phyloP scores from a whole-genome alignment of 2,888 invertebrate species.

The Drosophila algonquin region DNA sequence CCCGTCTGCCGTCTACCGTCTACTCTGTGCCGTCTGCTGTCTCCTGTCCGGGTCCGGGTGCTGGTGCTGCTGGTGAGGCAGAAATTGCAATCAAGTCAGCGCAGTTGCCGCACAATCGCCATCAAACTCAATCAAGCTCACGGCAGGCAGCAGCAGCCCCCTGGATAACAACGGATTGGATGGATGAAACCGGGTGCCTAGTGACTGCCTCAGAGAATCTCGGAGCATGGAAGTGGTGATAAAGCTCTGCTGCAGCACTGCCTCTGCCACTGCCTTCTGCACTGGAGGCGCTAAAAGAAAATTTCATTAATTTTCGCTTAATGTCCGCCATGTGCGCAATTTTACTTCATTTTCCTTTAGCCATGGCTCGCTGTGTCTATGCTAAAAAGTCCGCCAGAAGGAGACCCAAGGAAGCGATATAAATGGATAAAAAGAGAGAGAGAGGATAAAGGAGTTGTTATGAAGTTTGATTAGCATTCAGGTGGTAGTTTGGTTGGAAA shows the following conservation, averaged over 20 bases:
- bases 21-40: slow-evolving; percentile 4
- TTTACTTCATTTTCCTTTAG: slow-evolving; percentile 54
- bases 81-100: slow-evolving; percentile 73
- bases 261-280: slow-evolving; percentile 19
- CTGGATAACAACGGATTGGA: slow-evolving; percentile 50
- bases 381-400: slow-evolving; percentile 33
- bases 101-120: slow-evolving; percentile 74
- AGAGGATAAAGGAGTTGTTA: slow-evolving; percentile 12
- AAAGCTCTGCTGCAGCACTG: slow-evolving; percentile 31
- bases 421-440: slow-evolving; percentile 9
- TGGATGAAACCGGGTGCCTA: slow-evolving; percentile 36
- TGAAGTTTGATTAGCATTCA: slow-evolving; percentile 37
- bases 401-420: neutral
- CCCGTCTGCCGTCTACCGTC: too few relatives aligned
- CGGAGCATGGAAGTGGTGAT: slow-evolving; percentile 25
- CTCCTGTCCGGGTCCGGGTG: slow-evolving; percentile 6
- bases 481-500: neutral
- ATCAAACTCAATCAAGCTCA: slow-evolving; percentile 78
- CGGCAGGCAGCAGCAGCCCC: slow-evolving; percentile 47
- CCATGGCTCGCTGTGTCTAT: slow-evolving; percentile 8
- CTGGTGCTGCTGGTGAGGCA: slow-evolving; percentile 28
- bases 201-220: slow-evolving; percentile 1
- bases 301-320: slow-evolving; percentile 79
- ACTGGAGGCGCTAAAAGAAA: slow-evolving; percentile 50
- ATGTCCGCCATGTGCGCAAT: slow-evolving; percentile 77